Conservation (phyloP, 2,888 invertebrate species). For the Fragum fragum region DNA sequence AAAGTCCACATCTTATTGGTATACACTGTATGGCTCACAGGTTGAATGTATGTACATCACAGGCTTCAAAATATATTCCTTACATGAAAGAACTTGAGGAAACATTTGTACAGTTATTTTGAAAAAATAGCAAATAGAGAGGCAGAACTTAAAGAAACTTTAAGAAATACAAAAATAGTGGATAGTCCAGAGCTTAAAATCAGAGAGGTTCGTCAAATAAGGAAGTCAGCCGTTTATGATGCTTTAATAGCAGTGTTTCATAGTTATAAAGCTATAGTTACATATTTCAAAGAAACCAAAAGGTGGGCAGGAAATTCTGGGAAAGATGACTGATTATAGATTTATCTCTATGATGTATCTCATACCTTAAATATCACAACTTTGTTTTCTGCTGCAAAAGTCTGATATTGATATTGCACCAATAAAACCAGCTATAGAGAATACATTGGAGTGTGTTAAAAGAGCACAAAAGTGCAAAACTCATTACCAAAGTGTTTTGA, state of each 20-base stretch:
- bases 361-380: slow-evolving; percentile 5
- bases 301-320: not conserved
- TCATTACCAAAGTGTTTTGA: slow-evolving; percentile 8
- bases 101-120: slow-evolving; percentile 28
- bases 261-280: slow-evolving; percentile 17
- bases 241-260: slow-evolving; percentile 29
- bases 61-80: slow-evolving; percentile 33
- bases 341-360: slow-evolving; percentile 4
- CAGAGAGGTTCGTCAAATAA: slow-evolving; percentile 31
- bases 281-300: not conserved
- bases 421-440: slow-evolving; percentile 4
- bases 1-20: slow-evolving; percentile 24
- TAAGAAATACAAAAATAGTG: slow-evolving; percentile 27
- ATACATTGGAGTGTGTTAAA: not conserved
- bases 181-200: slow-evolving; percentile 20
- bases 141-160: slow-evolving; percentile 30
- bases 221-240: slow-evolving; percentile 31
- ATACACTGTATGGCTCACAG: slow-evolving; percentile 42
- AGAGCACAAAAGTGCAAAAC: not conserved
- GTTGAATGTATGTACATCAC: slow-evolving; percentile 28
- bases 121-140: slow-evolving; percentile 22
- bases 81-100: slow-evolving; percentile 29
- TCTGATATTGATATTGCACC: slow-evolving; percentile 8
- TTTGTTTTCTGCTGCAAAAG: slow-evolving; percentile 13
- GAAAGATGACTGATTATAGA: slow-evolving; percentile 21